Percentiles rank a stretch among this genome's conserved stretches.
Evolutionary conservation across 92 coral and sea anemone species (phyloP).

Genomic region (Chrysogorgia sp.): DNA sequence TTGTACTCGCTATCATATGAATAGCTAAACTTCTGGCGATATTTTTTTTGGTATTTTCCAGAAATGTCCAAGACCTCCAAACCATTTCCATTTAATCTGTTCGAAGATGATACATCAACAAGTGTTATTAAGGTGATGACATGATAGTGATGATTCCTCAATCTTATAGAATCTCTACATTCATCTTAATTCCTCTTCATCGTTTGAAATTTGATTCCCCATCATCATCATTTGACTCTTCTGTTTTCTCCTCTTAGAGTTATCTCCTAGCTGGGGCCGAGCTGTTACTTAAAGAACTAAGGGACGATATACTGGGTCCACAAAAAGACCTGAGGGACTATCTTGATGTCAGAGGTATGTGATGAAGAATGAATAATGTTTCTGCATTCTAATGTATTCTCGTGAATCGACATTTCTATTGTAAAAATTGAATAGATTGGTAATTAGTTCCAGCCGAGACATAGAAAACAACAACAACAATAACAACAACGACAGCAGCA

Average conservation of each 20-base stretch:
- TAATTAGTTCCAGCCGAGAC: too few species aligned
- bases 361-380: neutral
- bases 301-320: constrained; percentile 65
- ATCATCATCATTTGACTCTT: neutral
- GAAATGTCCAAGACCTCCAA: constrained; percentile 4
- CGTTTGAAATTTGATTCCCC: neutral
- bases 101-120: constrained; percentile 14
- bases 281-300: constrained; percentile 63
- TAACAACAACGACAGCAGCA: too few species aligned
- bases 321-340: constrained; percentile 53
- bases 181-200: neutral
- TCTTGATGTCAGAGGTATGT: constrained; percentile 74
- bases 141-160: neutral
- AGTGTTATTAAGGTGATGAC: constrained; percentile 11
- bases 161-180: neutral
- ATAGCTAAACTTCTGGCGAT: too few species aligned
- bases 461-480: too few species aligned
- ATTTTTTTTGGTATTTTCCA: neutral
- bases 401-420: too few species aligned
- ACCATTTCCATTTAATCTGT: neutral
- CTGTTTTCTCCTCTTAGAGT: constrained; percentile 59
- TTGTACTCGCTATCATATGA: too few species aligned
- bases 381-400: neutral
- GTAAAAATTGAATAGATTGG: too few species aligned
- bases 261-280: constrained; percentile 82